Percentiles rank a stretch among this genome's conserved stretches.
Evolutionary conservation across 2,888 invertebrate species (phyloP).

Genomic region (Mesoligia furuncula): DNA sequence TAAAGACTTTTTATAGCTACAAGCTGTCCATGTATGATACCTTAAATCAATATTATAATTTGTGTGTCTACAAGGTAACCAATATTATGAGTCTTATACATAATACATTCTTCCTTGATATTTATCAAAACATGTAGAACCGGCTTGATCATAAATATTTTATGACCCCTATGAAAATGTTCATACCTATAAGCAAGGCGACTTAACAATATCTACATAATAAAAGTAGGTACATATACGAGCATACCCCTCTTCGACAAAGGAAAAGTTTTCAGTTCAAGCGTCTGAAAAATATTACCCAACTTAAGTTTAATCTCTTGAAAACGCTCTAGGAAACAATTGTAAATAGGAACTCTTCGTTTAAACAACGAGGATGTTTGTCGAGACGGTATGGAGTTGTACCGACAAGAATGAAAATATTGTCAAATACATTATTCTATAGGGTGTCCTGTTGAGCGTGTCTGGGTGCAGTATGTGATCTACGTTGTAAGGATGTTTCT

Average conservation of each 20-base stretch:
- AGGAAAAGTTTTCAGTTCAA: conserved; percentile 83
- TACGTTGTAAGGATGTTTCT: neutral
- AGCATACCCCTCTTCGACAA: conserved; percentile 71
- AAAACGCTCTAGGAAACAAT: conserved; percentile 83
- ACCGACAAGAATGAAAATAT: conserved; percentile 52
- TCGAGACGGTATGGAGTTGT: conserved; percentile 48
- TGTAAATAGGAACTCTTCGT: conserved; percentile 81
- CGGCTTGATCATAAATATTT: conserved; percentile 41
- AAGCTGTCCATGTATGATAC: neutral
- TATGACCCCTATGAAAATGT: conserved; percentile 26
- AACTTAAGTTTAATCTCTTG: conserved; percentile 88
- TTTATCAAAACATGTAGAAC: conserved; percentile 30
- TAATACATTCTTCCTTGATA: conserved; percentile 19
- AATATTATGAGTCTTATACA: conserved; percentile 9
- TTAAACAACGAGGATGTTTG: conserved; percentile 72
- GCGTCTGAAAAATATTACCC: conserved; percentile 87
- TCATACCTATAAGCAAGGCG: conserved; percentile 29
- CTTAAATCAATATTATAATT: neutral
- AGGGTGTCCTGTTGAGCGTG: neutral
- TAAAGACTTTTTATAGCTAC: neutral
- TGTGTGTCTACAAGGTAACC: neutral
- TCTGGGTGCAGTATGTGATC: neutral
- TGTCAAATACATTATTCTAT: conserved; percentile 32
- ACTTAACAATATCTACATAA: conserved; percentile 47
- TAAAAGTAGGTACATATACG: conserved; percentile 44